Evolutionary conservation across 2,113 vertebrate genomes (phyloP).

Genomic region (Dolichallabes microphthalmus): DNA sequence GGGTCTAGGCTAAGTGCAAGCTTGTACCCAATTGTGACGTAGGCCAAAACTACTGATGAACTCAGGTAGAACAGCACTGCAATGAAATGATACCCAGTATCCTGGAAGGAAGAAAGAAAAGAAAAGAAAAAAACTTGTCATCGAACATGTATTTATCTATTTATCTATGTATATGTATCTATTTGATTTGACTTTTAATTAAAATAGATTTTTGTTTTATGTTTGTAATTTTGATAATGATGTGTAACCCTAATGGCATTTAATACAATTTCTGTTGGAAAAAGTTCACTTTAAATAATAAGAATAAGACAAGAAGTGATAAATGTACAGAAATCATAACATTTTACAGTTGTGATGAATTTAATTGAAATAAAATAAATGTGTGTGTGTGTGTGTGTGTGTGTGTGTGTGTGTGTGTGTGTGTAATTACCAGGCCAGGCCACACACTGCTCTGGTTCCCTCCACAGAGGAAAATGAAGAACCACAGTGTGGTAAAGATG

Average conservation of each 20-base stretch:
- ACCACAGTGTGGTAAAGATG: constrained; percentile 68
- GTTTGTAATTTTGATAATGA: background rate
- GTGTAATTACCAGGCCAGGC: constrained; percentile 73
- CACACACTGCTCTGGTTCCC: constrained; percentile 72
- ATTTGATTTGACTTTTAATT: background rate
- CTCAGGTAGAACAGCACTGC: constrained; percentile 80
- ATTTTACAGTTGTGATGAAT: background rate
- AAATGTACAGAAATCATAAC: background rate
- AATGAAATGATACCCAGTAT: constrained; percentile 70
- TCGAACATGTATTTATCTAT: background rate
- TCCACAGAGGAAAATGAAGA: constrained; percentile 72
- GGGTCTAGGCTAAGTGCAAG: no score
- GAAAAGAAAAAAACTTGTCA: no score
- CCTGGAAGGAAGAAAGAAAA: constrained; percentile 60
- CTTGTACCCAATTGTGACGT: background rate
- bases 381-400: background rate
- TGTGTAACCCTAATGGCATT: background rate
- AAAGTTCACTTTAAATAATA: background rate
- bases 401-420: background rate
- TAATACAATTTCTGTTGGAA: background rate
- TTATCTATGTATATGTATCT: no score
- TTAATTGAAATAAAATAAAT: background rate
- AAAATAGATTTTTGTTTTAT: background rate
- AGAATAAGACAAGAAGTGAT: background rate
- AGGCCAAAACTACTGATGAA: constrained; percentile 70